Evolutionary conservation across 2,888 invertebrate species (phyloP), one percentile per base, ranked within the genome.

Genomic region (Cyrtodaria siliqua): DNA sequence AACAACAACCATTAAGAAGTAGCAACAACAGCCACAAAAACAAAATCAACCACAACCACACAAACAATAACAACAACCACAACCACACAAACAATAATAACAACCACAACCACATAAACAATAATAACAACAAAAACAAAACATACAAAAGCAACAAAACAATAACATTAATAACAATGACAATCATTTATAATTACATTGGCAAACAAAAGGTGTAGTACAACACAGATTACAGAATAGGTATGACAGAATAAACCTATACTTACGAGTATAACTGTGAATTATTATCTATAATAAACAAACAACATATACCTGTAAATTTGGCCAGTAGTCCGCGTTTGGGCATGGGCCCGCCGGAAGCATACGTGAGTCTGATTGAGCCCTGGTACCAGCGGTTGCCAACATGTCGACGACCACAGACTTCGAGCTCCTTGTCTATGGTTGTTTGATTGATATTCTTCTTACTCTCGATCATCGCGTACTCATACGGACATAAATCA

Each of bases 271-370:
- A 40, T 14, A 8, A 40, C 8, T 8, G 9, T 40, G 14, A 12
- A 40, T 12, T 12, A 40, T 14, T 40, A 14, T 12, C 8, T 23
- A 53, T 24, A 20, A 12, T 8, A 53, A 53, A 53, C 8, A 8
- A 12, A 9, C 24, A 24, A 53, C 8, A 4, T 33, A 6, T 64
- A 78, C 81, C 81, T 29, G 77, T 78, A 44, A 81, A 78, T 27
- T 73, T 81, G 9, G 72, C 71, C 23, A 77, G 67, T 23, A 81
- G 29, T 27, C 81, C 81, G 9, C 68, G 72, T 40, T 66, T 67
- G 14, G 67, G 66, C 81, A 81, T 78, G 6, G 74, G 64, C 16
- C 81, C 81, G 2, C 81, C 81, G 12, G 81, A 77, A 20, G 81
- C 81, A 40, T 64, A 75, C 8, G 74, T 78, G 2, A 81, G 53